Base-by-base conservation (phyloP, 2,888 invertebrate genomes). In the Ochlodes sylvanus region DNA sequence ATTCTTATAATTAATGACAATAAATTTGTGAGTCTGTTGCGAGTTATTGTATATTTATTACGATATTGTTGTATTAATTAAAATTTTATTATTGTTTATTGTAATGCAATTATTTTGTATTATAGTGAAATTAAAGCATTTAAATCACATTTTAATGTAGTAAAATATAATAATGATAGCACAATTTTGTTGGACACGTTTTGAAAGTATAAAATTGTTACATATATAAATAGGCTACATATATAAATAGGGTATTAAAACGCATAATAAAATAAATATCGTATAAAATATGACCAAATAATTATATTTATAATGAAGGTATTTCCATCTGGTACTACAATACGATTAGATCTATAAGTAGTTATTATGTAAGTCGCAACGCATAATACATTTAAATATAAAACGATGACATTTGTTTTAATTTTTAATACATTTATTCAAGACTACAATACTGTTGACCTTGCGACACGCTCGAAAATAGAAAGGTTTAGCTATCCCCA, bases 341-440 rank as follows among this genome's bases (percentile, higher is more conserved):
- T 71, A 71, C 63, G 71, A 68, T 69, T 66, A 19, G 32, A 47
- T 2, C 73, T 77, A 42, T 80, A 81, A 66, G 38, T 58, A n/a
- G 41, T 42, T 47, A 52, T 47, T 34, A 34, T 56, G 72, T 83
- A 80, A 81, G 81, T 72, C 73, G 74, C 73, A 72, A 82, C 77
- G 73, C 68, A 80, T 79, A 84, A 80, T 85, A 84, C 84, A 84
- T 76, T 77, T 71, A 73, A 81, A 81, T 79, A 44, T 19, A 19
- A 56, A 63, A 56, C 10, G 34, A 17, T 2, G 44, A 56, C 17
- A 52, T 52, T 38, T 54, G 41, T 15, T n/a, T 63, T 41, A 5
- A 38, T 38, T 38, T 12, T 9, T 34, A 34, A 34, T 34, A 34
- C 34, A 34, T 34, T 34, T 34, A 34, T 34, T 7, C 9, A n/a